Evolutionary conservation across 1,140 invertebrate species (phyloP), one percentile per base, ranked within the genome.

Genomic region (Lanistes nyassanus): DNA sequence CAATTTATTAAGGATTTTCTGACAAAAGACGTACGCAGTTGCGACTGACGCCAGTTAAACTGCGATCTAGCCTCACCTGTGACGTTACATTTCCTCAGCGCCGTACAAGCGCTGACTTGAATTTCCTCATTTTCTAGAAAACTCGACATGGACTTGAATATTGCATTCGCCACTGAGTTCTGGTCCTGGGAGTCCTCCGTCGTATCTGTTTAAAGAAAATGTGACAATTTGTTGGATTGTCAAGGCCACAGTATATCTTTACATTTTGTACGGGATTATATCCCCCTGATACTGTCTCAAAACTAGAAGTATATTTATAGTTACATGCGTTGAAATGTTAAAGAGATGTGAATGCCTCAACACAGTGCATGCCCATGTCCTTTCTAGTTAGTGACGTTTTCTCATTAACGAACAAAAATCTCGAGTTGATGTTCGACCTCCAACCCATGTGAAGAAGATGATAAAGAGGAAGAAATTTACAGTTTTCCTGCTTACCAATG

Each of bases 81-180:
- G 3, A 58, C 51, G 9, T 65, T 9, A 26, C 73, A 75, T 37
- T 47, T 62, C 19, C 53, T 64, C 36, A 75, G 47, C n/a, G 64
- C 73, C 23, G 62, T 66, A 51, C 73, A 75, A 23, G 47, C 73
- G 37, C 51, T 67, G 64, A 67, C 66, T 53, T 75, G 73, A 42
- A 75, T 66, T 5, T 75, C 64, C 16, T 67, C 64, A n/a, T 75
- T 66, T 51, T 75, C 73, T 51, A 68, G 58, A 56, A 75, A 75
- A 23, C 64, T 37, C 13, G 73, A 55, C 73, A 75, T 75, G 5
- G 73, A 66, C 34, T 47, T 68, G 9, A 36, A 55, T 7, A 75
- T 42, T 5, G 66, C 64, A 9, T 67, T 23, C 2, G n/a, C 19
- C 29, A 34, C 55, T 62, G 64, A 36, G 34, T 60, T 36, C 16